Conservation (phyloP, 2,797 vertebrate species). For the Mus spretus region DNA sequence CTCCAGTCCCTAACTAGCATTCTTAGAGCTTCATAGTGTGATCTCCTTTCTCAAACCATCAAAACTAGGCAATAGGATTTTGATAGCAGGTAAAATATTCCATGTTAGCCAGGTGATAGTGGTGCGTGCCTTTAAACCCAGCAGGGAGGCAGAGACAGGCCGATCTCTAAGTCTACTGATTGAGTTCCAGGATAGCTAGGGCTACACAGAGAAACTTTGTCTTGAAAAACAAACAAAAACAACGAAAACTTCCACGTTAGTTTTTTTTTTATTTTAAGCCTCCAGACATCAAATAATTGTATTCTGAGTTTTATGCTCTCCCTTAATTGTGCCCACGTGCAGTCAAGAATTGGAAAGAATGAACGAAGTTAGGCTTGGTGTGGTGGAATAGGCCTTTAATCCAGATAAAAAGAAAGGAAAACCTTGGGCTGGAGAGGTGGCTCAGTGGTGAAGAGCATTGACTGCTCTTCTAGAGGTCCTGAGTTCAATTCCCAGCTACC, state of each 20-base stretch:
- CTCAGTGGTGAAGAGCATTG: too few species aligned
- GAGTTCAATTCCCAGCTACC: too few species aligned
- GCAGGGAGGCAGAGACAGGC: neutral
- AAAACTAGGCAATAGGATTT: neutral
- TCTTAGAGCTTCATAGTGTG: neutral
- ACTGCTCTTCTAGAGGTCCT: too few species aligned
- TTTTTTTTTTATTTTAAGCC: neutral
- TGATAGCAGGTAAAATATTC: neutral
- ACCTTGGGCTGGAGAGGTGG: neutral
- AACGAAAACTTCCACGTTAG: neutral
- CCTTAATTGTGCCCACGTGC: neutral
- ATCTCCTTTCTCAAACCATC: conserved; percentile 28
- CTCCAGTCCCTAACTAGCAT: neutral
- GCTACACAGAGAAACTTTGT: neutral
- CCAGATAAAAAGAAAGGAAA: neutral
- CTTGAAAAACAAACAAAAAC: neutral
- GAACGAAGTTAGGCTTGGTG: neutral
- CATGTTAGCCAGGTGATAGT: neutral
- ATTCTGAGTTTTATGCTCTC: neutral
- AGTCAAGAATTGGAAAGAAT: conserved; percentile 1
- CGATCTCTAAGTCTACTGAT: neutral
- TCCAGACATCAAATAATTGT: neutral
- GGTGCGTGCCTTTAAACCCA: neutral
- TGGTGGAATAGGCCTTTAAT: neutral
- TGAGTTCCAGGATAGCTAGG: neutral